Conservation (phyloP, 1,140 invertebrate species). For the Eufriesea mexicana region DNA sequence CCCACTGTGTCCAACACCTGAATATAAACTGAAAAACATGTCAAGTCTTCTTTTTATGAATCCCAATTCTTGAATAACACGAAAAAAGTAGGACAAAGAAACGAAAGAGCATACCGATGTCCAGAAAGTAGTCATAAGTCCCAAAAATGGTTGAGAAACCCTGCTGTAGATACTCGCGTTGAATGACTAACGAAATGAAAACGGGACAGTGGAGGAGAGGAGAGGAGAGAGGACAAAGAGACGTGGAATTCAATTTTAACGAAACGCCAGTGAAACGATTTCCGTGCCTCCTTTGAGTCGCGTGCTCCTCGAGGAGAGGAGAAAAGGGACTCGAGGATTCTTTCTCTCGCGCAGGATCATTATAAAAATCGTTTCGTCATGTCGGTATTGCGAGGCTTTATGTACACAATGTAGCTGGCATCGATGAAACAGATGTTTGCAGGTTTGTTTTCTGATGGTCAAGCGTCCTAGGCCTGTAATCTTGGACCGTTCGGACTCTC, state of each 20-base stretch:
- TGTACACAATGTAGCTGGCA: too few species aligned
- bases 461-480: neutral
- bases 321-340: too few species aligned
- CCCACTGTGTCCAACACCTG: too few species aligned
- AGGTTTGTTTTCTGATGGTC: neutral
- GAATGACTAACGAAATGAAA: neutral
- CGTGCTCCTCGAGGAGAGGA: neutral
- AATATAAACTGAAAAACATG: too few species aligned
- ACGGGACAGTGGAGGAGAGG: neutral
- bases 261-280: neutral
- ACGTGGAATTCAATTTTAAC: slow-evolving; percentile 22
- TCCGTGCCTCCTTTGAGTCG: neutral
- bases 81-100: too few species aligned
- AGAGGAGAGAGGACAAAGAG: neutral
- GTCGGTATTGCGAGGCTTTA: neutral
- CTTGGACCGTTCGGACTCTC: neutral
- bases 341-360: neutral
- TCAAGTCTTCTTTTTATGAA: too few species aligned
- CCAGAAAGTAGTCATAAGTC: too few species aligned
- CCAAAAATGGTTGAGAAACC: too few species aligned
- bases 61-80: too few species aligned
- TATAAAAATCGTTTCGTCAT: neutral
- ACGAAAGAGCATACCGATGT: too few species aligned
- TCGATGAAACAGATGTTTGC: neutral
- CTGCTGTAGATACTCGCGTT: neutral